Conservation (phyloP, 1,140 invertebrate species). For the Sipha flava region DNA sequence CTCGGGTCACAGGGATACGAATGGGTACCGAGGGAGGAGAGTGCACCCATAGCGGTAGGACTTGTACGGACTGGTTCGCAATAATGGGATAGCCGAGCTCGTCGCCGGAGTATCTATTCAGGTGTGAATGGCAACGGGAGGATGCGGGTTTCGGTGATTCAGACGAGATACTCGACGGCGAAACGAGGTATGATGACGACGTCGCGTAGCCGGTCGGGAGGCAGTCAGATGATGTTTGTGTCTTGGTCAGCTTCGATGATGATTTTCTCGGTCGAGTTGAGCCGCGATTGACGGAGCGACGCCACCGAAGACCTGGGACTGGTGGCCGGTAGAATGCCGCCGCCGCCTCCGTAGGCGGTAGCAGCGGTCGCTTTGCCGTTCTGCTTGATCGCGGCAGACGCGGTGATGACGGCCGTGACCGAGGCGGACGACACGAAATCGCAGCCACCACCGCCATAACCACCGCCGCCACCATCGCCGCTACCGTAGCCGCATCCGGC, state of each 20-base stretch:
- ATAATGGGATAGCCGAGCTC: no score
- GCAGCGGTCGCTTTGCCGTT: constrained; percentile 39
- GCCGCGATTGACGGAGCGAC: constrained; percentile 49
- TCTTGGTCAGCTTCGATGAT: constrained; percentile 35
- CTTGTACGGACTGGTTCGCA: no score
- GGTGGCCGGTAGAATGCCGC: neutral
- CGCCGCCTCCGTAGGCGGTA: constrained; percentile 35
- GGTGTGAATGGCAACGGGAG: neutral
- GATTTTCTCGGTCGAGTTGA: constrained; percentile 46
- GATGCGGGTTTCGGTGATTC: neutral
- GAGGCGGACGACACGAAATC: constrained; percentile 2
- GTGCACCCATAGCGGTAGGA: no score
- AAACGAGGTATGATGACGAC: neutral
- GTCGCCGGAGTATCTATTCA: no score
- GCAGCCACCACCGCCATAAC: constrained; percentile 50
- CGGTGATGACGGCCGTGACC: constrained; percentile 39
- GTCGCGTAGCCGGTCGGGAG: neutral
- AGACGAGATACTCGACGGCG: constrained; percentile 15
- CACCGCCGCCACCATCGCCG: constrained; percentile 48
- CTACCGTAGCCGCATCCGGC: no score
- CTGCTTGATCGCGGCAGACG: constrained; percentile 34
- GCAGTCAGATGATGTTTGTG: constrained; percentile 36
- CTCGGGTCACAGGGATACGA: no score
- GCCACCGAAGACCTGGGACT: constrained; percentile 45
- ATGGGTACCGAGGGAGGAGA: no score